These are phyloP conservation scores for Chrysopilus asiliformis DNA, from an alignment of 2,888 invertebrate genomes.

Conservation along the genomic window DNA sequence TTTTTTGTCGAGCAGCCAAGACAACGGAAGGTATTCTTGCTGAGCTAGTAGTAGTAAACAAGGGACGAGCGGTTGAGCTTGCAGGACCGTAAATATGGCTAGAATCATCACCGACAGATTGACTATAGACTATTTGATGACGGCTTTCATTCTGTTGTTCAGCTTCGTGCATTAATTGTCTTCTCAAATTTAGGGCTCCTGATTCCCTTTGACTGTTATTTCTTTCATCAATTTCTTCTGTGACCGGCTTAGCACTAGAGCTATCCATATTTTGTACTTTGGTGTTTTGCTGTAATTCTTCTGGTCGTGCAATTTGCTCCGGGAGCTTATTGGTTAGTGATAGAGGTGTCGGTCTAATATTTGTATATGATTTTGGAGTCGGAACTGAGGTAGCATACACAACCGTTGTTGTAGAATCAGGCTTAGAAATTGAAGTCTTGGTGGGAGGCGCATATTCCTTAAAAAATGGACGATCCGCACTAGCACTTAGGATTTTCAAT, in stretches of 20 bases:
- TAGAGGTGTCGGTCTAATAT: constrained; percentile 18
- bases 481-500: constrained; percentile 28
- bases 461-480: constrained; percentile 1
- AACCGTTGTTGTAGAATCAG: constrained; percentile 20
- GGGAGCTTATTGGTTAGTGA: constrained; percentile 11
- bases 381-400: constrained; percentile 23
- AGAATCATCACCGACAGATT: constrained; percentile 49
- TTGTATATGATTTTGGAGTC: constrained; percentile 16
- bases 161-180: constrained; percentile 47
- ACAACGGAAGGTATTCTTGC: constrained; percentile 42
- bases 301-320: constrained; percentile 15
- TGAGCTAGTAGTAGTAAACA: constrained; percentile 50
- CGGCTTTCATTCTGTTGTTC: constrained; percentile 37
- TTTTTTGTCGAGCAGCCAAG: constrained; percentile 39
- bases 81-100: constrained; percentile 56
- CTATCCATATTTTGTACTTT: constrained; percentile 13
- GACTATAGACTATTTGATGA: constrained; percentile 42
- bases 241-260: constrained; percentile 38
- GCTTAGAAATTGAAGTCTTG: constrained; percentile 4
- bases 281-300: constrained; percentile 16
- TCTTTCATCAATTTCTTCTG: constrained; percentile 39
- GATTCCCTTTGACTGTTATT: constrained; percentile 32
- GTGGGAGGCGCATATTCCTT: neutral
- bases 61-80: constrained; percentile 47
- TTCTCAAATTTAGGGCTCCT: constrained; percentile 46